phyloP scores from a whole-genome alignment of 2,113 vertebrate species.

The Plecotus auritus region DNA sequence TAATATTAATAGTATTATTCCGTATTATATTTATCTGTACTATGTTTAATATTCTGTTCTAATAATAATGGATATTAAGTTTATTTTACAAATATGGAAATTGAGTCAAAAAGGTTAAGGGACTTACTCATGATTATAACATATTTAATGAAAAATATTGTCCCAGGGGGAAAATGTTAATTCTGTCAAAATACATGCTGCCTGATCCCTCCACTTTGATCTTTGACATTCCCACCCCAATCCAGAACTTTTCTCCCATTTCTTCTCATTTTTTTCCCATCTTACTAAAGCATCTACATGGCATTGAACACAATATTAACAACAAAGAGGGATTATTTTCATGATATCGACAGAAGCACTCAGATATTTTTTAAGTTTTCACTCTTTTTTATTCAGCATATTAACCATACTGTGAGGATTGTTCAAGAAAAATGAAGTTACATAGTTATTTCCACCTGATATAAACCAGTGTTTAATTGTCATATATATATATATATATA shows the following conservation, averaged over 20 bases:
- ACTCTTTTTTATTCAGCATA: neutral
- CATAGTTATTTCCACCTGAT: neutral
- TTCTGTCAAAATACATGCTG: neutral
- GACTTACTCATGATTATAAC: neutral
- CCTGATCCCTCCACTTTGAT: neutral
- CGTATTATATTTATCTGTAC: neutral
- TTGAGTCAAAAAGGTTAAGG: neutral
- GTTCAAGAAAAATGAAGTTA: neutral
- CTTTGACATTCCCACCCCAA: neutral
- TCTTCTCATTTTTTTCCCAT: neutral
- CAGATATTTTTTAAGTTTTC: neutral
- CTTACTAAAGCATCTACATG: neutral
- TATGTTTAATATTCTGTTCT: neutral
- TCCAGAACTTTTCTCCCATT: neutral
- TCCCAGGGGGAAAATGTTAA: neutral
- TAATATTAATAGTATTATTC: neutral
- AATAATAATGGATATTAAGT: neutral
- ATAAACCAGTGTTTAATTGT: neutral
- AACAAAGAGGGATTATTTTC: neutral
- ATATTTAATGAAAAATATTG: neutral
- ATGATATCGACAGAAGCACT: neutral
- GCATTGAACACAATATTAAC: neutral
- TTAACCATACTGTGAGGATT: neutral
- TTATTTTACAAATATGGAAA: neutral
- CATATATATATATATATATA: neutral